Percentiles rank a stretch among this genome's conserved stretches.
These are phyloP conservation scores for Cecidostiba fungosa DNA, from an alignment of 2,888 invertebrate genomes.

Conservation along the genomic window DNA sequence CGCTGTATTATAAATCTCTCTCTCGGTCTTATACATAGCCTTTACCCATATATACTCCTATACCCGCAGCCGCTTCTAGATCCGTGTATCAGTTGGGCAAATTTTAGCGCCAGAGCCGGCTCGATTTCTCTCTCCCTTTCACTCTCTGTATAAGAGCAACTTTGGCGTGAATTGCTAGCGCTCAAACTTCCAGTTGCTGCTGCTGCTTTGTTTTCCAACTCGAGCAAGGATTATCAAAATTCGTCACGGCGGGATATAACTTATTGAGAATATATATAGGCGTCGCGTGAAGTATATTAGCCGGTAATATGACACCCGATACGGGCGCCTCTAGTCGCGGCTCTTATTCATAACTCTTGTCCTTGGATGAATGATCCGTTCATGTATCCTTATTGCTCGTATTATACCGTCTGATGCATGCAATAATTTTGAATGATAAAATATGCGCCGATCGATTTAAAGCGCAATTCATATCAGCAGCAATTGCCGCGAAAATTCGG, in stretches of 20 bases:
- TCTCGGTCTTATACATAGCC: not conserved
- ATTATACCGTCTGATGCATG: no score
- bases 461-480: no score
- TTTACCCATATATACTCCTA: not conserved
- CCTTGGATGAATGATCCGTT: no score
- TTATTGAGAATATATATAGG: no score
- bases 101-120: not conserved
- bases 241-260: not conserved
- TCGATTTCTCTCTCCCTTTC: not conserved
- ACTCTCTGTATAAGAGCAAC: not conserved
- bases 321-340: no score
- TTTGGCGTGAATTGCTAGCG: not conserved
- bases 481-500: no score
- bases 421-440: no score
- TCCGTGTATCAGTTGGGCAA: not conserved
- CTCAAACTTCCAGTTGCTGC: not conserved
- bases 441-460: no score
- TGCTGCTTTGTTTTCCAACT: constrained; percentile 3
- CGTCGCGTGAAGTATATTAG: no score
- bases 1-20: not conserved
- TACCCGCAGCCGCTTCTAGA: not conserved
- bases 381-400: no score
- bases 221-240: constrained; percentile 2
- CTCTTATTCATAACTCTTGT: no score
- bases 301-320: no score